These are phyloP conservation scores for Atta texana DNA, from an alignment of 1,140 invertebrate species.

Conservation along the genomic window DNA sequence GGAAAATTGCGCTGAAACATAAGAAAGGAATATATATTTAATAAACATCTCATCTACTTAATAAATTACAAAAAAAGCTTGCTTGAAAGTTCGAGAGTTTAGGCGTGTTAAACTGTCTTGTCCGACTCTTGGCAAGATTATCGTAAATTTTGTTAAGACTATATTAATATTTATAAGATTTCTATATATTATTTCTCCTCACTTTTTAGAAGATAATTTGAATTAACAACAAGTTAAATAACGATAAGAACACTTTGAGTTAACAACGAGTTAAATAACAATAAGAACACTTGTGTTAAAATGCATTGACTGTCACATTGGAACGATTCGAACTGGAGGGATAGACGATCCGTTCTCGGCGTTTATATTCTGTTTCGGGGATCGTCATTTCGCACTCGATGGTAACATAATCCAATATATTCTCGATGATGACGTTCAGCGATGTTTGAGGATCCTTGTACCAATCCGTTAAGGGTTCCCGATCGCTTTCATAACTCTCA, in stretches of 20 bases:
- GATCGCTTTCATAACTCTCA: slow-evolving; percentile 25
- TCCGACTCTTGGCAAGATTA: neutral
- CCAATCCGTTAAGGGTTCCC: slow-evolving; percentile 13
- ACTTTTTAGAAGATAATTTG: neutral
- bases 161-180: neutral
- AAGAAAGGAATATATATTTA: slow-evolving; percentile 26
- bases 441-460: slow-evolving; percentile 11
- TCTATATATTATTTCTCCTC: slow-evolving; percentile 8
- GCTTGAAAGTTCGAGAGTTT: neutral
- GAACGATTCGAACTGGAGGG: slow-evolving; percentile 70
- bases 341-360: slow-evolving; percentile 72
- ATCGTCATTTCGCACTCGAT: slow-evolving; percentile 77
- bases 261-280: neutral
- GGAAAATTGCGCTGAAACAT: slow-evolving; percentile 66
- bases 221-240: neutral
- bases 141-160: neutral
- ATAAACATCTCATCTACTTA: neutral
- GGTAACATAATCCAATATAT: slow-evolving; percentile 61
- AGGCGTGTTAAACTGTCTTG: neutral
- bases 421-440: slow-evolving; percentile 44
- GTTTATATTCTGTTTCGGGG: slow-evolving; percentile 74
- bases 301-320: neutral
- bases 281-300: neutral
- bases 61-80: neutral
- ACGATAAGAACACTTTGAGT: neutral